phyloP scores from a whole-genome alignment of 2,888 invertebrate genomes.

The Bembecia ichneumoniformis region DNA sequence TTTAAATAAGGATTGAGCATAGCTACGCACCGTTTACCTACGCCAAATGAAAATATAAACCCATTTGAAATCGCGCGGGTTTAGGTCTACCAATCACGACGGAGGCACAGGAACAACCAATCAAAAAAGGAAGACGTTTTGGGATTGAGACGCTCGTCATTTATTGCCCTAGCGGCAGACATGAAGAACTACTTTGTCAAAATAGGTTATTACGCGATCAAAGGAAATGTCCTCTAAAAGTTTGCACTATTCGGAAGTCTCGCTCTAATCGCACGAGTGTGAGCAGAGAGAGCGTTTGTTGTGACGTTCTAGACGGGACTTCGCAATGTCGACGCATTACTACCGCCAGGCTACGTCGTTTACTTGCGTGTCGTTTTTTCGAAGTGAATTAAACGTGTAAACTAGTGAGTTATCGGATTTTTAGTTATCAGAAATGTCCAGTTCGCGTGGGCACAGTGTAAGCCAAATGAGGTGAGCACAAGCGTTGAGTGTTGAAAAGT shows the following conservation, averaged over 20 bases:
- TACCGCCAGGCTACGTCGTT: conserved; percentile 61
- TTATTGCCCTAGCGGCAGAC: conserved; percentile 55
- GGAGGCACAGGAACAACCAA: no score
- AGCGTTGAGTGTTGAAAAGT: conserved; percentile 18
- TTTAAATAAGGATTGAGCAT: no score
- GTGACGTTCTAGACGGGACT: conserved; percentile 29
- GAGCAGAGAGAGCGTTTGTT: conserved; percentile 9
- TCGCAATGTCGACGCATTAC: conserved; percentile 17
- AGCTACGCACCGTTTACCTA: no score
- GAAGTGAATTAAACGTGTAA: conserved; percentile 17
- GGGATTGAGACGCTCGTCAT: no score
- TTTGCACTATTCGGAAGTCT: conserved; percentile 26
- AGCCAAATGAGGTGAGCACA: conserved; percentile 46
- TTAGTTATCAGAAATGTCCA: conserved; percentile 37
- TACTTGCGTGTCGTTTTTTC: conserved; percentile 38
- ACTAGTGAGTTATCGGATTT: conserved; percentile 12
- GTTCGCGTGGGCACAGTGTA: conserved; percentile 28
- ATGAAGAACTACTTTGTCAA: conserved; percentile 62
- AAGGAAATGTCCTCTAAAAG: conserved; percentile 19
- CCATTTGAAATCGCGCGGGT: no score
- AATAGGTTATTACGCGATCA: conserved; percentile 53
- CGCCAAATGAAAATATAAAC: no score
- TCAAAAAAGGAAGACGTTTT: no score
- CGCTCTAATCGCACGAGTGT: conserved; percentile 21
- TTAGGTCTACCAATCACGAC: no score